Evolutionary conservation across 2,797 vertebrate species (phyloP).

Genomic region (Loriculus beryllinus): DNA sequence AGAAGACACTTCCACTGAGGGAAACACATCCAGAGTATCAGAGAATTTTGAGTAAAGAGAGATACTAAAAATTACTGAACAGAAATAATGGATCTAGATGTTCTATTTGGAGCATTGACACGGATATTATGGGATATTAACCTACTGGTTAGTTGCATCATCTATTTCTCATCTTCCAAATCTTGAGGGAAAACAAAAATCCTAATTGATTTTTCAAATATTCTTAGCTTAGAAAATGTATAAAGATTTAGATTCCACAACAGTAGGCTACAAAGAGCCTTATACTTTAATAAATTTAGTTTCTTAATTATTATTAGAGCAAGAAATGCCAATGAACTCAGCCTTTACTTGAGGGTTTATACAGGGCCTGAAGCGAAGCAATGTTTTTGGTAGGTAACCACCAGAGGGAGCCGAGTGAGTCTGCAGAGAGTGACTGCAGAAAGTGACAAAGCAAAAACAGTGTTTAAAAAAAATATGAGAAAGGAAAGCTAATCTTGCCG

Average conservation of each 20-base stretch:
- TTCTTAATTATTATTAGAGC: background rate
- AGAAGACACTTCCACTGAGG: background rate
- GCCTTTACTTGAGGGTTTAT: rapidly evolving
- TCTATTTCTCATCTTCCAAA: background rate
- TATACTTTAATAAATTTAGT: background rate
- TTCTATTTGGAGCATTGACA: background rate
- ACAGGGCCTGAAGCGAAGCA: rapidly evolving
- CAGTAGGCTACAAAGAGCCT: background rate
- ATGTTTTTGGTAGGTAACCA: background rate
- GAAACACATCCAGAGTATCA: background rate
- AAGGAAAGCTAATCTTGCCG: background rate
- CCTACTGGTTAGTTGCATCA: background rate
- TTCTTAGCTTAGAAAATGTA: background rate
- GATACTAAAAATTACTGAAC: background rate
- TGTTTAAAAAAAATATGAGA: rapidly evolving
- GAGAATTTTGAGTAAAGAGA: background rate
- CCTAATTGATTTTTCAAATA: background rate
- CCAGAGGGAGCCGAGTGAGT: background rate
- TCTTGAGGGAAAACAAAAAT: background rate
- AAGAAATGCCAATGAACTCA: background rate
- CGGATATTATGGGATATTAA: background rate
- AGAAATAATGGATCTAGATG: background rate
- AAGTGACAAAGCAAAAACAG: background rate
- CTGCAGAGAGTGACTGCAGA: background rate
- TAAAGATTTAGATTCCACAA: background rate